Base-by-base conservation (phyloP, 2,113 vertebrate genomes). In the Ancistrus triradiatus region DNA sequence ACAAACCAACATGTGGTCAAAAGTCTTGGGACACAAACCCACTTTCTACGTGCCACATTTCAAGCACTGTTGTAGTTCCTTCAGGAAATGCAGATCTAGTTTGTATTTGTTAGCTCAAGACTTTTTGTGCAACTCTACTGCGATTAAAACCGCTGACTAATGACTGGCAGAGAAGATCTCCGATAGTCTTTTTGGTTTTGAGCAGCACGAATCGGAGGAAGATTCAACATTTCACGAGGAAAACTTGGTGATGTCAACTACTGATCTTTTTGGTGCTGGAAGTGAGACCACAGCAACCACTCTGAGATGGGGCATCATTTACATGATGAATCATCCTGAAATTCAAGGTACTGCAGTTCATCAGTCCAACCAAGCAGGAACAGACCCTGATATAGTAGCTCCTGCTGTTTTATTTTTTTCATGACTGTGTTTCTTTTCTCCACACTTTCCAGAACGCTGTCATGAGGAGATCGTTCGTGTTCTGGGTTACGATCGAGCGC, bases 251-350 rank as follows among this genome's bases (percentile, higher is more conserved):
- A 77, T 86, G 56, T 80, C 76, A 1, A 67, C 80, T 18, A 69
- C 66, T 0, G 83, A 87, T 47, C 80, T 90, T 28, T 78, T 89
- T 77, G 52, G 86, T 31, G 89, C 84, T 72, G 89, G 88, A 57
- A 84, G 81, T 0, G 81, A 88, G 67, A 87, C 82, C 24, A 89
- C 73, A 0, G 70, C 83, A 0, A 81, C 77, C 46, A 87, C 83
- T 2, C 72, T 89, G 37, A 72, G 57, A 60, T 88, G 89, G 85
- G 85, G 76, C 0, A 70, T 90, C 31, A 74, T 88, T 11, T 83
- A 77, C 42, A 75, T 88, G 87, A 67, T 84, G 40, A 78, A 86
- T 24, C 51, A 83, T 7, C 69, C 77, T 57, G 77, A 82, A 8
- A 35, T 88, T 60, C 88, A 74, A 77, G 63, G 71, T 70, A 33